Percentiles rank a stretch among this genome's conserved stretches.
Evolutionary conservation across 2,888 invertebrate species (phyloP).

Genomic region (Tipula helvola): DNA sequence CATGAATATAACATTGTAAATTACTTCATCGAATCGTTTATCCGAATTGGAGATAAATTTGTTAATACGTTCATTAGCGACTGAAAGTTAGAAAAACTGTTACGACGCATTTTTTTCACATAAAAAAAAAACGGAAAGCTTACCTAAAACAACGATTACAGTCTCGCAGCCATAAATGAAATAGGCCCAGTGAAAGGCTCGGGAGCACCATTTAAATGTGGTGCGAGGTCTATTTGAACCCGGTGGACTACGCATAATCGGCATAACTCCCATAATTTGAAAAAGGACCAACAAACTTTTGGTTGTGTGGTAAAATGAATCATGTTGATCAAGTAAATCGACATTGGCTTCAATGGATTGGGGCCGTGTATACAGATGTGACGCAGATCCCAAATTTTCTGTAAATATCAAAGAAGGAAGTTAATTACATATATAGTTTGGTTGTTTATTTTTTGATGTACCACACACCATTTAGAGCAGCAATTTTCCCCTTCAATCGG

Average conservation of each 20-base stretch:
- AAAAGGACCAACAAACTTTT: constrained; percentile 57
- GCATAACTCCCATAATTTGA: constrained; percentile 66
- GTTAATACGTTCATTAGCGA: constrained; percentile 41
- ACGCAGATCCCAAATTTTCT: constrained; percentile 16
- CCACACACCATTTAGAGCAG: constrained; percentile 13
- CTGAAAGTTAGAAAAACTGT: constrained; percentile 19
- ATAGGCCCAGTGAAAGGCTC: constrained; percentile 53
- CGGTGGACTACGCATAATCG: constrained; percentile 51
- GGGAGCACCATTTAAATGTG: constrained; percentile 51
- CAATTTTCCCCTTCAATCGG: constrained; percentile 28
- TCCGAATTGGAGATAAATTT: constrained; percentile 45
- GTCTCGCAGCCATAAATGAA: constrained; percentile 48
- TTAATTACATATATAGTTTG: neutral
- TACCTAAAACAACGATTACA: constrained; percentile 37
- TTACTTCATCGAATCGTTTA: constrained; percentile 59
- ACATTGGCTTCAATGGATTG: constrained; percentile 42
- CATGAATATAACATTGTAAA: constrained; percentile 61
- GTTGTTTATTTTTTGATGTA: neutral
- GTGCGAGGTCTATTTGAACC: constrained; percentile 39
- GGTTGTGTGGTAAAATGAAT: constrained; percentile 57
- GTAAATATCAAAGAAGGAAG: neutral
- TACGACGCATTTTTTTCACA: too few relatives aligned
- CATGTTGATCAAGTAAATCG: constrained; percentile 48
- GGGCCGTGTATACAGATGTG: constrained; percentile 27
- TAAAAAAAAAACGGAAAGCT: neutral